Evolutionary conservation across 2,888 invertebrate species (phyloP), one percentile per base, ranked within the genome.

Genomic region (Eupithecia subumbrata): DNA sequence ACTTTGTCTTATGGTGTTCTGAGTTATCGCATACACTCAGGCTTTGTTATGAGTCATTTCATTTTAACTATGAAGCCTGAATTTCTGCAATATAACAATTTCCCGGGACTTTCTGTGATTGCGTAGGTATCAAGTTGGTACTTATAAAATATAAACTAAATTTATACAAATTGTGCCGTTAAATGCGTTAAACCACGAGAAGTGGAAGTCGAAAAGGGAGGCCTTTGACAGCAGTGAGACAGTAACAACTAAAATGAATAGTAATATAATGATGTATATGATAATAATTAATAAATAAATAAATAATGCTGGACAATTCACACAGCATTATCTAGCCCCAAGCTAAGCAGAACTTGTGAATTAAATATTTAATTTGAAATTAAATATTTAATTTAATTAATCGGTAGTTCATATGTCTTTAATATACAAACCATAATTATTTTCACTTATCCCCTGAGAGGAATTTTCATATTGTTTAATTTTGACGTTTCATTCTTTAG

Each of bases 1-100:
- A 81, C 81, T 81, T 81, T 78, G 78, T 72, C 73, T 63, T 68
- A 22, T 68, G 68, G 40, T 40, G 12, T 34, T 75, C 64, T 80
- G 69, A 80, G 79, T 80, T 80, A 76, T 78, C 67, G 76, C 74
- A 70, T 73, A 75, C 70, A 69, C 25, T 73, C 69, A 52, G 43
- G 22, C 68, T 76, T 56, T 74, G 71, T 72, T 66, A 74, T 67
- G 68, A 71, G 74, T 71, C 48, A 77, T 77, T 72, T 66, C 56
- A 66, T 63, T 72, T 73, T 43, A 34, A 22, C 22, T 22, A 40
- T 16, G 16, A 25, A 25, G 25, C 30, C 52, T 56, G n/a, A 52
- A n/a, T n/a, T 52, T 52, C 9, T 52, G 9, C 1, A 52, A 11
- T n/a, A 52, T 52, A n/a, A 52, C n/a, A n/a, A 52, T 52, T 52